These are phyloP conservation scores for Puntigrus tetrazona DNA, from an alignment of 2,113 vertebrate species.

Conservation along the genomic window DNA sequence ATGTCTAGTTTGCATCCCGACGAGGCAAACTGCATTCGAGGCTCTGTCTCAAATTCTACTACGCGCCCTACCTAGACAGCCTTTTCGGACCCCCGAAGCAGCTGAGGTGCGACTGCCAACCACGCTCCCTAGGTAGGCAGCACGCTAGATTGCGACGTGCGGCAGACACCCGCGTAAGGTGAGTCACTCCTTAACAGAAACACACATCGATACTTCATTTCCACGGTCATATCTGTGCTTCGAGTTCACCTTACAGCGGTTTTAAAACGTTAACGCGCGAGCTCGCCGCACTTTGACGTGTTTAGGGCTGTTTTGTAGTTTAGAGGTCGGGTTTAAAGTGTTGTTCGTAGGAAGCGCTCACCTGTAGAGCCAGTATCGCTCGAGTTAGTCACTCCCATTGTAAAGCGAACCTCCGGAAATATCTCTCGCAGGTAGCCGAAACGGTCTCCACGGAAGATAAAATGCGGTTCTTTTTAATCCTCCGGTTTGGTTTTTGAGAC, in stretches of 20 bases:
- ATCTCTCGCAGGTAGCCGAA: background rate
- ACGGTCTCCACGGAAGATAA: background rate
- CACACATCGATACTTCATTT: conserved; percentile 1
- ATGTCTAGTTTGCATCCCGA: background rate
- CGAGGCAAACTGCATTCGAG: background rate
- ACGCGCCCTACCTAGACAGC: background rate
- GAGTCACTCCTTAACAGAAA: conserved; percentile 1
- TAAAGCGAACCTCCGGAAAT: conserved; percentile 63
- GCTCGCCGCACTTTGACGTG: too few species aligned
- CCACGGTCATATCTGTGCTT: background rate
- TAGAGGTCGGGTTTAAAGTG: background rate
- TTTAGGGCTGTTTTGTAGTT: background rate
- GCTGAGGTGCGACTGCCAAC: background rate
- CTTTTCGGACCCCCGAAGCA: too few species aligned
- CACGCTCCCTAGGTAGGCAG: background rate
- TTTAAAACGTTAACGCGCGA: background rate
- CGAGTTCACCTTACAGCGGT: background rate
- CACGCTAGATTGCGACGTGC: background rate
- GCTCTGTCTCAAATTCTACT: background rate
- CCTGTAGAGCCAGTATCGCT: conserved; percentile 46
- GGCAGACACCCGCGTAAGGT: background rate
- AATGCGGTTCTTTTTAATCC: background rate
- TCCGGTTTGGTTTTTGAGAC: background rate
- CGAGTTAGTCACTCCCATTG: conserved; percentile 59
- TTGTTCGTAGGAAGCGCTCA: background rate